A percentile compares a stretch with the other conserved stretches of the same genome.
phyloP scores from a whole-genome alignment of 2,113 vertebrate genomes.

The Nyctibius bracteatus region DNA sequence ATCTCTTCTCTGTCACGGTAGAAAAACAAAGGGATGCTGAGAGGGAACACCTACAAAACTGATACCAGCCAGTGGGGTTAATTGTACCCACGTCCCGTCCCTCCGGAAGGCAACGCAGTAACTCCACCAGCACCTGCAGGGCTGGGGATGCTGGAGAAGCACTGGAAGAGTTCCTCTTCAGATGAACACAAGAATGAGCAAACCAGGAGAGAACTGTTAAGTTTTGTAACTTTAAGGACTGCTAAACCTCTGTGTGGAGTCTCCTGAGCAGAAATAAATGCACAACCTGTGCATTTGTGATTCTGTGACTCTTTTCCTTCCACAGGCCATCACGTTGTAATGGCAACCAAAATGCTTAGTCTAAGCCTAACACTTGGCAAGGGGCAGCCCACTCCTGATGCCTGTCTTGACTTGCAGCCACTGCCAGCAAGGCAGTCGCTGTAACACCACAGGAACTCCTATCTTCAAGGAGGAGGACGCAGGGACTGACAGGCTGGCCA shows the following conservation, averaged over 20 bases:
- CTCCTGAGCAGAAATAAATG: not conserved
- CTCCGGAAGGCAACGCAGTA: not conserved
- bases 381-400: not conserved
- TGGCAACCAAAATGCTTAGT: not conserved
- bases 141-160: not conserved
- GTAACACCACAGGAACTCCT: not conserved
- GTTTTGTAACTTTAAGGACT: not conserved
- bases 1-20: not conserved
- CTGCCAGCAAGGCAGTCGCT: not conserved
- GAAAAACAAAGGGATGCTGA: not conserved
- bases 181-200: not conserved
- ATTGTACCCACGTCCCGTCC: not conserved
- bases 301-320: no score
- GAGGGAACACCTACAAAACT: not conserved
- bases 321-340: not conserved
- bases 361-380: not conserved
- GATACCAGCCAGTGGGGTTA: not conserved
- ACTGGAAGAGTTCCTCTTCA: not conserved
- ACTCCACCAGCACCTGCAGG: not conserved
- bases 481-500: not conserved
- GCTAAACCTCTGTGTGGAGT: not conserved
- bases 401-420: not conserved
- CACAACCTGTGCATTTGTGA: no score
- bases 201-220: not conserved
- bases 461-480: not conserved